A percentile compares a stretch with the other conserved stretches of the same genome.
Conservation (phyloP, 1,140 invertebrate species). For the Drosophila varians region DNA sequence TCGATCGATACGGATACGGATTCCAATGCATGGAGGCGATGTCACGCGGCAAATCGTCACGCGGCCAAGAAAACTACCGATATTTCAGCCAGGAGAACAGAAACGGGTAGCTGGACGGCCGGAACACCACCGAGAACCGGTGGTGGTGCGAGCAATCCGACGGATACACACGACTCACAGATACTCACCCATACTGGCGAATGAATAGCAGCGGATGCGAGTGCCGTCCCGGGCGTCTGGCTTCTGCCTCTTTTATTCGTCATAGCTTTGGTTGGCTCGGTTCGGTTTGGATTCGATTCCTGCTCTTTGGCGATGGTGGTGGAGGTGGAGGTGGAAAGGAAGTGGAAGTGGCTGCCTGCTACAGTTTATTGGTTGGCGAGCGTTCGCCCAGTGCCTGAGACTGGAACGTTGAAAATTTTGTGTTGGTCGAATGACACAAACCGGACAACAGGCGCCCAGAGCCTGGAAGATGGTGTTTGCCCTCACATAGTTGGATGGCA, state of each 20-base stretch:
- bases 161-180: constrained; percentile 30
- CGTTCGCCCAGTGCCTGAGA: constrained; percentile 64
- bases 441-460: constrained; percentile 72
- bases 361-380: constrained; percentile 81
- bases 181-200: constrained; percentile 14
- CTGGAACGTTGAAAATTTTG: constrained; percentile 82
- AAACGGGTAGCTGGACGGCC: constrained; percentile 3
- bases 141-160: constrained; percentile 42
- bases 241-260: constrained; percentile 71
- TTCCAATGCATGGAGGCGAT: constrained; percentile 62
- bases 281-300: constrained; percentile 43
- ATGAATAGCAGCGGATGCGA: constrained; percentile 45
- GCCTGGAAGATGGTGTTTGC: constrained; percentile 48
- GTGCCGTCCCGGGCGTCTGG: constrained; percentile 40
- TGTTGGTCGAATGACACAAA: constrained; percentile 83
- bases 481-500: constrained; percentile 83
- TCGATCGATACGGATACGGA: constrained; percentile 69
- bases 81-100: constrained; percentile 64
- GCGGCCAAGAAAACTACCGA: constrained; percentile 81
- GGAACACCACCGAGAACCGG: constrained; percentile 51
- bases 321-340: not conserved
- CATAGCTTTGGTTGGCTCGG: constrained; percentile 68
- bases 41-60: constrained; percentile 71
- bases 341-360: constrained; percentile 21
- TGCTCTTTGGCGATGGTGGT: not conserved